Evolutionary conservation across 2,888 invertebrate genomes (phyloP).

Genomic region (Lasioglossum leucozonium): DNA sequence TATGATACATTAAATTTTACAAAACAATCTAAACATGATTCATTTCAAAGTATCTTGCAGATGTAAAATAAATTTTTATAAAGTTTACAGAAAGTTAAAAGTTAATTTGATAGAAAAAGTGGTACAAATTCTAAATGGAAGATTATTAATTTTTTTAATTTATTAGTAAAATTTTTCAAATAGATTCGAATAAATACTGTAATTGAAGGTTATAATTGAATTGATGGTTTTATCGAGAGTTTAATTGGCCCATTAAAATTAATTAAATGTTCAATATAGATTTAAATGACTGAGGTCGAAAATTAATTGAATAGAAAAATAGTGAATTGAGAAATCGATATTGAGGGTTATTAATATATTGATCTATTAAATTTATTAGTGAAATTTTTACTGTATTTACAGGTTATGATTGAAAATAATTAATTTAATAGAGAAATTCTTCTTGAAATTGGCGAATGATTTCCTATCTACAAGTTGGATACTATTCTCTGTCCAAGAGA

Average conservation of each 20-base stretch:
- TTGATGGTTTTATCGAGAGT: neutral
- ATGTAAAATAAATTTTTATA: neutral
- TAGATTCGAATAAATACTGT: neutral
- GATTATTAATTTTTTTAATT: too few species aligned
- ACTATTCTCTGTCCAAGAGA: neutral
- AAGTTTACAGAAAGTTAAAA: too few species aligned
- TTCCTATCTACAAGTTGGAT: neutral
- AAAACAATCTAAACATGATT: neutral
- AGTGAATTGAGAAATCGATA: too few species aligned
- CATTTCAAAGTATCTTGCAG: neutral
- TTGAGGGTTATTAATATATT: neutral
- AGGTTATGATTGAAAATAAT: neutral
- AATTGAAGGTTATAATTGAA: neutral
- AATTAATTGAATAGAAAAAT: neutral
- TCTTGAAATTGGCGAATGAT: neutral
- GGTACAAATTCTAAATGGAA: too few species aligned
- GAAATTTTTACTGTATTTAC: neutral
- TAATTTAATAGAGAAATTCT: neutral
- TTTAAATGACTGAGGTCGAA: neutral
- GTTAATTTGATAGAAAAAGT: too few species aligned
- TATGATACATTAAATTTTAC: neutral
- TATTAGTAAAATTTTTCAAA: neutral
- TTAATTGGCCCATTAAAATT: neutral
- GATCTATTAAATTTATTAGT: neutral
- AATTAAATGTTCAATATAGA: neutral